phyloP scores from a whole-genome alignment of 2,797 vertebrate genomes.

The Brotula barbata region DNA sequence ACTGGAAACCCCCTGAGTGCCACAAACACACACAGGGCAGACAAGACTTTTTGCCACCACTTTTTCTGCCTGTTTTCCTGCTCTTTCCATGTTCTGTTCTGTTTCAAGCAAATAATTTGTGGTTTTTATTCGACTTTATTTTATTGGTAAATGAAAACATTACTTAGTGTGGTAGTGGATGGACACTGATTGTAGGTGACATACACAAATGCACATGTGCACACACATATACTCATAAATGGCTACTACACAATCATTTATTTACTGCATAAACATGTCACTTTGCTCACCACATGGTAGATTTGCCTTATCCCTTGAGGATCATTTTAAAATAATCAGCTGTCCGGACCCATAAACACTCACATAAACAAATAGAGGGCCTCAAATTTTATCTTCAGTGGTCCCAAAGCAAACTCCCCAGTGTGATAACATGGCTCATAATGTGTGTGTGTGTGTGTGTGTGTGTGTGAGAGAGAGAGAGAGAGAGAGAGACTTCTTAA shows the following conservation, averaged over 20 bases:
- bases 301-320: slow-evolving; percentile 8
- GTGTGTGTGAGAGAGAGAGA: no score
- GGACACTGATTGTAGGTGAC: neutral
- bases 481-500: no score
- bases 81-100: neutral
- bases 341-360: slow-evolving; percentile 26
- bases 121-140: no score
- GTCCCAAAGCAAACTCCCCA: slow-evolving; percentile 3
- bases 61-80: neutral
- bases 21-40: slow-evolving; percentile 20
- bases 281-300: slow-evolving; percentile 11
- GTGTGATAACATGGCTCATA: slow-evolving; percentile 4
- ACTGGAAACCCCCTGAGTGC: slow-evolving; percentile 29
- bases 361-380: slow-evolving; percentile 6
- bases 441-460: neutral
- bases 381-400: slow-evolving; percentile 28
- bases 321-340: slow-evolving; percentile 37
- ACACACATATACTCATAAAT: neutral
- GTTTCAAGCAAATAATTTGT: neutral
- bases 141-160: no score
- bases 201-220: neutral
- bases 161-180: no score
- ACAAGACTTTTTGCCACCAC: slow-evolving; percentile 5
- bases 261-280: slow-evolving; percentile 14
- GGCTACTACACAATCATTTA: neutral